Evolutionary conservation across 2,113 vertebrate species (phyloP).

Genomic region (Triplophysa tibetana): DNA sequence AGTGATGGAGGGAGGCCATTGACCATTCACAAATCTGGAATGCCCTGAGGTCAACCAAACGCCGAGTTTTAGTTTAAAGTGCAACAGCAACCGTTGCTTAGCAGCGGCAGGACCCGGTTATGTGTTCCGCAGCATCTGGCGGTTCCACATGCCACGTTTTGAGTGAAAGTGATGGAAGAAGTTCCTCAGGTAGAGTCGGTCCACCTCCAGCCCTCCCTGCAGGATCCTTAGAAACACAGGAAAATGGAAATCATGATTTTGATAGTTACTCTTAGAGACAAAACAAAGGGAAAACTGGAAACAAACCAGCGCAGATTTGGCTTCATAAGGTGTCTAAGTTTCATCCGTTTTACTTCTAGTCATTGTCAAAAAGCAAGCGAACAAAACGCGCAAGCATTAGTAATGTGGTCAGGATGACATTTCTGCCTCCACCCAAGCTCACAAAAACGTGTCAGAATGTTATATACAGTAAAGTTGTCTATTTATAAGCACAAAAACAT

Average conservation of each 20-base stretch:
- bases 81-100: conserved; percentile 47
- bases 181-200: conserved; percentile 88
- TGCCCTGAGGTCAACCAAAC: neutral
- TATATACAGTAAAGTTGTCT: too few relatives aligned
- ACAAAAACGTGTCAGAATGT: too few relatives aligned
- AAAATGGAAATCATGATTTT: neutral
- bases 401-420: too few relatives aligned
- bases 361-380: too few relatives aligned
- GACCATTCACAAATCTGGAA: neutral
- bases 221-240: conserved; percentile 76
- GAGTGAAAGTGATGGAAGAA: conserved; percentile 94
- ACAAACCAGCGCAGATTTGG: too few relatives aligned
- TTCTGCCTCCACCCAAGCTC: too few relatives aligned
- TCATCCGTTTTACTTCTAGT: too few relatives aligned
- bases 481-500: too few relatives aligned
- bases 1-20: neutral
- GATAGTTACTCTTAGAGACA: too few relatives aligned
- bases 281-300: too few relatives aligned
- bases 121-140: conserved; percentile 51
- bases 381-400: too few relatives aligned
- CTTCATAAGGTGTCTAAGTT: too few relatives aligned
- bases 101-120: conserved; percentile 49
- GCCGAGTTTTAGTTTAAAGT: conserved; percentile 57
- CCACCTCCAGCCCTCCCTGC: conserved; percentile 89
- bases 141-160: conserved; percentile 96